Evolutionary conservation across 2,113 vertebrate genomes (phyloP).

Genomic region (Bufo gargarizans): DNA sequence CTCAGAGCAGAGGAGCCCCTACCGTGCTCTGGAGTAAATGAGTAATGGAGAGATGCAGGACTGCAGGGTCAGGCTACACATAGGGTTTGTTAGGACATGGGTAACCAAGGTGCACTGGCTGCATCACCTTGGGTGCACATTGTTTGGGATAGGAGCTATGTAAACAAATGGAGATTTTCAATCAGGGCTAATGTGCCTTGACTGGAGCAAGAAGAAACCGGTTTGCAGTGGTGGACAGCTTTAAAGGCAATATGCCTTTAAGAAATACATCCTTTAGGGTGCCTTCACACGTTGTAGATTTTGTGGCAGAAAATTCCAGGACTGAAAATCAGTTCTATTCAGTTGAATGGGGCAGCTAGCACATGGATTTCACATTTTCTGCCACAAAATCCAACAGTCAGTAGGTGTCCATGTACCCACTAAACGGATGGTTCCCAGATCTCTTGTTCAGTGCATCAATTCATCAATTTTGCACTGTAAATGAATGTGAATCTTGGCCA

Average conservation of each 20-base stretch:
- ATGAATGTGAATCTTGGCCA: background rate
- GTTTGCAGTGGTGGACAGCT: background rate
- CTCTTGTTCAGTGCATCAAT: background rate
- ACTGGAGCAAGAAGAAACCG: background rate
- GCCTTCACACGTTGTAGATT: too few species aligned
- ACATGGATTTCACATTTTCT: too few species aligned
- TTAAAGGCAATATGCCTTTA: too few species aligned
- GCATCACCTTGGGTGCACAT: background rate
- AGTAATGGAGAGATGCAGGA: background rate
- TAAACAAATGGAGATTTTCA: background rate
- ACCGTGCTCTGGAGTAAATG: background rate
- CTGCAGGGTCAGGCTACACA: background rate
- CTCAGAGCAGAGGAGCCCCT: background rate
- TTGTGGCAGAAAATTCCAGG: too few species aligned
- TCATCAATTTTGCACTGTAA: background rate
- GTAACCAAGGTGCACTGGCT: background rate
- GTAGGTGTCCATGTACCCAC: background rate
- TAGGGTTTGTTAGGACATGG: background rate
- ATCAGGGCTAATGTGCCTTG: background rate
- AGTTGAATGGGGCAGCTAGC: too few species aligned
- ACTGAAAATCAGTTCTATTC: too few species aligned
- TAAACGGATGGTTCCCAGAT: background rate
- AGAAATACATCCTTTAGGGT: too few species aligned
- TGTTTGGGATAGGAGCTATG: background rate
- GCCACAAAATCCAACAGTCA: too few species aligned